Base-by-base conservation (phyloP, 2,113 vertebrate genomes). In the Scytalopus superciliaris region DNA sequence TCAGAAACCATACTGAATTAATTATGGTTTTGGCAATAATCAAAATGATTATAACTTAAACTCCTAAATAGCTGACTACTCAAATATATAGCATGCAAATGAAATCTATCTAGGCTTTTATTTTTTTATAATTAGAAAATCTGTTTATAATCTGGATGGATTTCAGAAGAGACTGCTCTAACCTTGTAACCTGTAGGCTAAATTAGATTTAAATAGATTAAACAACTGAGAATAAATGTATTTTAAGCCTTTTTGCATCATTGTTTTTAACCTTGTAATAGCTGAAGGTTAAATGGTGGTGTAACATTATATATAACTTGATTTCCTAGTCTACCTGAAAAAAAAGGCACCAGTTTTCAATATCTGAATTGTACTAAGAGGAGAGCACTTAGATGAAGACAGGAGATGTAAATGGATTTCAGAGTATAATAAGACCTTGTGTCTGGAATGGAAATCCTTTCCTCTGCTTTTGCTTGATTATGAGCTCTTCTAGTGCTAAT, bases 201-300 rank as follows among this genome's bases (percentile, higher is more conserved):
- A 81, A 81, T 91, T 93, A 44, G 50, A 94, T 93, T 95, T 84
- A 57, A 87, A 70, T 74, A 95, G 82, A 78, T 87, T 72, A 93
- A 93, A 62, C 28, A 53, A 69, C 57, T 72, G 73, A 91, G 83
- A 91, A 87, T 62, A 89, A 93, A 87, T 82, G n/a, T 39, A 24
- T 89, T 94, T 95, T 35, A 72, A 86, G 62, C 39, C 31, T 63
- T 75, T 95, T 82, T 93, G 44, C 64, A 55, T 91, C 27, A 44
- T 72, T 68, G 53, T 89, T 90, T 83, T 79, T 89, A 89, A 69
- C 68, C 42, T 93, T 69, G 25, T 83, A 37, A 50, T 67, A 40
- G 64, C 84, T 87, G 86, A 75, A 84, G 62, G 62, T 93, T 87
- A 62, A 93, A 79, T 57, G 52, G 21, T 78, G 60, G 44, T 70